phyloP scores from a whole-genome alignment of 2,113 vertebrate genomes.

The Diadophis punctatus region DNA sequence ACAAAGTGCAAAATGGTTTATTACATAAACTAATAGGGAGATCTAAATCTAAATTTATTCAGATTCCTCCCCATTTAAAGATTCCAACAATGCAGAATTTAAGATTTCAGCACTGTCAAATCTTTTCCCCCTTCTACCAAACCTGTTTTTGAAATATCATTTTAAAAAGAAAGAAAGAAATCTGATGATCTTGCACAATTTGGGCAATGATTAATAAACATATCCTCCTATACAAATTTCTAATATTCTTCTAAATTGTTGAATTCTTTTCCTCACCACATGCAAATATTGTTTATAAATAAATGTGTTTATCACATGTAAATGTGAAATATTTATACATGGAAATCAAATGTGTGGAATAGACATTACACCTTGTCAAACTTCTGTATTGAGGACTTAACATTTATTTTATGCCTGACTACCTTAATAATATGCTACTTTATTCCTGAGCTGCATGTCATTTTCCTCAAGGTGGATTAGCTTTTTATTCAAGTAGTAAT shows the following conservation, averaged over 20 bases:
- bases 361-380: not conserved
- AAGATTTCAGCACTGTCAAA: not conserved
- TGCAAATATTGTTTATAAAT: not conserved
- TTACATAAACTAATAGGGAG: not conserved
- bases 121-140: not conserved
- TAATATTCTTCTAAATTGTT: conserved; percentile 10
- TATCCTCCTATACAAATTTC: not conserved
- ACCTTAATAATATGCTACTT: conserved; percentile 32
- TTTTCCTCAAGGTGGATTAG: conserved; percentile 27
- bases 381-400: not conserved
- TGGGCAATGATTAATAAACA: not conserved
- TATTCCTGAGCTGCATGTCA: not conserved
- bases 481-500: conserved; percentile 31
- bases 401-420: not conserved
- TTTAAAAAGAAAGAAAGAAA: not conserved
- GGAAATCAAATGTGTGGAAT: not conserved
- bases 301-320: not conserved
- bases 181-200: not conserved
- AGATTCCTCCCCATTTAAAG: not conserved
- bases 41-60: not conserved
- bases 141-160: not conserved
- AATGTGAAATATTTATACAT: not conserved
- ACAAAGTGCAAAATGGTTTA: not conserved
- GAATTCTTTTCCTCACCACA: conserved; percentile 7
- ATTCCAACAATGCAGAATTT: not conserved